Base-by-base conservation (phyloP, 2,888 invertebrate species). In the Eupithecia tripunctaria region DNA sequence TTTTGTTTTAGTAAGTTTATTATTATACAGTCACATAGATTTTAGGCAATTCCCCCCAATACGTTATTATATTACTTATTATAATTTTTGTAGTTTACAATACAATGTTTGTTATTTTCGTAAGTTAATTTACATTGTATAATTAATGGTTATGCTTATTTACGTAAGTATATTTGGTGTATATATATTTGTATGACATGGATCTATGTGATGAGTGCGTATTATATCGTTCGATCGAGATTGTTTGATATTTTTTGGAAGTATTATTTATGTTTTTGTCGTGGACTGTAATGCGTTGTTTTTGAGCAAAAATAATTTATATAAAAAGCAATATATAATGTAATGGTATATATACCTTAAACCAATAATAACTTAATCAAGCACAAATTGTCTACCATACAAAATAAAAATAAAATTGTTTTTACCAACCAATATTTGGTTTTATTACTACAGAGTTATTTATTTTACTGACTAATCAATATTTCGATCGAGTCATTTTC, bases 281-380 rank as follows among this genome's bases (percentile, higher is more conserved):
- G 47, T 21, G 47, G 32, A 67, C 21, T 27, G 47, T 78, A 71
- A 75, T 72, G 41, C 21, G 32, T 77, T 51, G n/a, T 76, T 80
- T 80, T 81, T 84, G 83, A 86, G 86, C 85, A 85, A 85, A 86
- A 86, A 70, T 84, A 79, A 76, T 85, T 82, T 81, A 81, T 80
- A 85, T 84, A 62, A 18, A 62, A 15, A 62, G 62, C 0, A 32
- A 60, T 27, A 68, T 73, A 36, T 25, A 15, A 60, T 65, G 75
- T 80, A 79, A 66, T 69, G 76, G 65, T 27, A 15, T 29, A 29
- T n/a, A 12, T 21, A 60, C 47, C n/a, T 15, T 76, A 69, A 71
- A 76, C 63, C 78, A 51, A 51, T 51, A n/a, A n/a, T n/a, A 5
- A 71, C 67, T 79, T n/a, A 47, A 43, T 21, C 21, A 68, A 43